Conservation (phyloP, 1,140 invertebrate genomes). For the Anoplophora glabripennis region DNA sequence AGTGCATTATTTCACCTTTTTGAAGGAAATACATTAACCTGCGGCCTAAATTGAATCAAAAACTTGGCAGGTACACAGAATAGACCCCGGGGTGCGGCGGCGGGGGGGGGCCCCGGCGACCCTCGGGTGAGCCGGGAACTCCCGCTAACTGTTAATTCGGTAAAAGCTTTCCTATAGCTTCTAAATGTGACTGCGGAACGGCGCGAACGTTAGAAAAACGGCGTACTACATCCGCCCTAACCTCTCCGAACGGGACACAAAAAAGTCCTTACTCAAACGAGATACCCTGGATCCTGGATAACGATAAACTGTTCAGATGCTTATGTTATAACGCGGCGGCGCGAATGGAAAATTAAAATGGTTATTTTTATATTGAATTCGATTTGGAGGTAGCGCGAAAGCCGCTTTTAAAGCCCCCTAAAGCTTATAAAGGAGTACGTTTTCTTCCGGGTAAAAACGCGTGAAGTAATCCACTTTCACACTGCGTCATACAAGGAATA, state of each 20-base stretch:
- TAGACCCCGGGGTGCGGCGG: slow-evolving; percentile 15
- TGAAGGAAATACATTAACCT: slow-evolving; percentile 4
- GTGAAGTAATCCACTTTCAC: no score
- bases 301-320: slow-evolving; percentile 22
- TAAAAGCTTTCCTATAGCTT: slow-evolving; percentile 37
- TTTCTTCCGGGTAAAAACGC: no score
- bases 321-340: slow-evolving; percentile 3
- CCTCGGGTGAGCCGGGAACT: slow-evolving; percentile 17
- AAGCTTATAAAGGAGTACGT: no score
- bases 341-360: no score
- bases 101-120: not conserved
- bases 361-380: no score
- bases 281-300: slow-evolving; percentile 25
- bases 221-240: slow-evolving; percentile 26
- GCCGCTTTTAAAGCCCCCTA: not conserved
- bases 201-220: slow-evolving; percentile 28
- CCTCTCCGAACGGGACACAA: slow-evolving; percentile 27
- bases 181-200: slow-evolving; percentile 32
- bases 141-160: slow-evolving; percentile 36
- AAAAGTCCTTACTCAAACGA: slow-evolving; percentile 30
- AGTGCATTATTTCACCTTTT: not conserved
- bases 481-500: no score
- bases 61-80: slow-evolving; percentile 14
- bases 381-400: not conserved
- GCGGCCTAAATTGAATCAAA: not conserved